Conservation (phyloP, 2,797 vertebrate species). For the Oryzias sinensis region DNA sequence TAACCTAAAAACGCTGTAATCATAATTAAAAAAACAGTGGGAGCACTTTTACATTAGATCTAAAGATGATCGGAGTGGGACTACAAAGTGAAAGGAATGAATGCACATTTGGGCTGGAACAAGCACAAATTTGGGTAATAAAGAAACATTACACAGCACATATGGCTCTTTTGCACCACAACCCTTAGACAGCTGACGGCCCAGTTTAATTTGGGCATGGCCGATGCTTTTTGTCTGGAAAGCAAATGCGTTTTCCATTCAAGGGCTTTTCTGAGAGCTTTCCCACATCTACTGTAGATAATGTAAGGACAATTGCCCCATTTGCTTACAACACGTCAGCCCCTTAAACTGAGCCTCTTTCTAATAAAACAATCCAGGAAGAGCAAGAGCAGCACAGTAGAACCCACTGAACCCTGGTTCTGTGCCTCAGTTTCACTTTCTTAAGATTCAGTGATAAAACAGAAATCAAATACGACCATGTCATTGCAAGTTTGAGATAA, state of each 20-base stretch:
- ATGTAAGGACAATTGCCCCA: constrained; percentile 28
- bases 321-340: constrained; percentile 35
- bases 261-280: constrained; percentile 30
- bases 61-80: too few species aligned
- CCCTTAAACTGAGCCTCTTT: constrained; percentile 23
- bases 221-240: constrained; percentile 58
- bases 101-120: too few species aligned
- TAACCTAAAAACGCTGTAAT: too few species aligned
- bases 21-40: too few species aligned
- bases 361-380: constrained; percentile 21
- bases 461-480: too few species aligned
- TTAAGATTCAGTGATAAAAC: background rate
- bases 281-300: constrained; percentile 44
- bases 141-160: constrained; percentile 38
- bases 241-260: constrained; percentile 60
- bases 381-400: background rate
- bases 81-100: too few species aligned
- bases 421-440: background rate
- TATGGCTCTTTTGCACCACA: constrained; percentile 49
- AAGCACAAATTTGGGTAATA: constrained; percentile 8
- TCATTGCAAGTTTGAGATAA: too few species aligned
- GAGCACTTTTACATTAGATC: too few species aligned
- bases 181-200: constrained; percentile 33
- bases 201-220: constrained; percentile 24
- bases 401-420: background rate